Conservation (phyloP, 2,797 vertebrate genomes). For the Crocodylus rhombifer region DNA sequence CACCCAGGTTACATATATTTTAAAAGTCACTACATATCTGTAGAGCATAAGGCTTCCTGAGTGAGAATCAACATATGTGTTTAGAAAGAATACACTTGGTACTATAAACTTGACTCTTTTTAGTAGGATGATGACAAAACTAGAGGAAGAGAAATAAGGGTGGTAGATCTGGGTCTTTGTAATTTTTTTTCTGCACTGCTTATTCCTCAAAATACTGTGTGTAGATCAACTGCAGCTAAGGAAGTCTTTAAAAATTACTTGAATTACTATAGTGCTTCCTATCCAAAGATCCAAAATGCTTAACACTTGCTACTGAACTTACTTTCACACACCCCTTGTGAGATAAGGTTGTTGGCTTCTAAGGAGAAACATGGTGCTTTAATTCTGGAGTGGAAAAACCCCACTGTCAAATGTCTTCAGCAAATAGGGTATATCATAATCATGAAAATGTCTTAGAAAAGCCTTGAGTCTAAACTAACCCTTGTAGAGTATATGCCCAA, state of each 20-base stretch:
- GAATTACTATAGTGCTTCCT: background rate
- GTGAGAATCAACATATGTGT: background rate
- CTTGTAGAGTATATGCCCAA: background rate
- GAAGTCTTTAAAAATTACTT: background rate
- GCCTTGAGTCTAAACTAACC: background rate
- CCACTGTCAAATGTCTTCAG: background rate
- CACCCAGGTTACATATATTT: background rate
- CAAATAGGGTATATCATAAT: background rate
- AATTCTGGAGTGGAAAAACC: background rate
- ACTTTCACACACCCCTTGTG: background rate
- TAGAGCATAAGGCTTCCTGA: background rate
- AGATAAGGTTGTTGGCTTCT: background rate
- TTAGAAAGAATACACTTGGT: background rate
- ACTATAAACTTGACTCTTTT: background rate
- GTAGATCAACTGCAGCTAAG: background rate
- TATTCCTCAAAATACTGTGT: background rate
- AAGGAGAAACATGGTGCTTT: background rate
- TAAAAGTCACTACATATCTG: background rate
- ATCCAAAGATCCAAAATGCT: background rate
- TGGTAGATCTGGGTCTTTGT: background rate
- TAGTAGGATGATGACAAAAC: background rate
- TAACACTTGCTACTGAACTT: background rate
- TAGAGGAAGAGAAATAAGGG: background rate
- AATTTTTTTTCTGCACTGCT: background rate
- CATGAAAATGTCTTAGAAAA: background rate